Conservation (phyloP, 2,113 vertebrate genomes). For the Rhipidura dahli region DNA sequence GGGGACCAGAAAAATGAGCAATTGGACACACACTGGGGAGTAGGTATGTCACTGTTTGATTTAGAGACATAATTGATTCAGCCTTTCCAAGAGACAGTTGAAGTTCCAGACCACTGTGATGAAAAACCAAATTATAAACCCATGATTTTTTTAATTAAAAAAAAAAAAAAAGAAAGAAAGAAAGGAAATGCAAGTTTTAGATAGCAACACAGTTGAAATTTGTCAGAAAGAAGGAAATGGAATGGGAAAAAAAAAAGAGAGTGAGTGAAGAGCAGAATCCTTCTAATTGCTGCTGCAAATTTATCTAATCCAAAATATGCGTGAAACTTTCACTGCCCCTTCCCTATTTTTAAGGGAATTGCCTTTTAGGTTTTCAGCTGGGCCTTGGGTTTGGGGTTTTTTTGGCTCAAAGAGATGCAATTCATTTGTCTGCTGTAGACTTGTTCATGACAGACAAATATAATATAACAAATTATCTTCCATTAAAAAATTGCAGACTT, state of each 20-base stretch:
- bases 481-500: slow-evolving; percentile 27
- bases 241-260: not conserved
- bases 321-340: not conserved
- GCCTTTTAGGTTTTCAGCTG: not conserved
- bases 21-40: not conserved
- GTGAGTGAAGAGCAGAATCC: not conserved
- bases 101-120: not conserved
- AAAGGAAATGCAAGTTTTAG: not conserved
- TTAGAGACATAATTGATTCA: not conserved
- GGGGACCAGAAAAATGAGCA: not conserved
- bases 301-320: not conserved
- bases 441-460: slow-evolving; percentile 17
- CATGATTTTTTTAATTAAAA: not conserved
- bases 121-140: not conserved
- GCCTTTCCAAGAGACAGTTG: not conserved
- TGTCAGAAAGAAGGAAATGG: not conserved
- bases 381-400: not conserved
- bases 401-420: not conserved
- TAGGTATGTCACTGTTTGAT: not conserved
- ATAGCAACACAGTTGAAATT: not conserved
- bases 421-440: not conserved
- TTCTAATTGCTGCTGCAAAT: not conserved
- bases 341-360: not conserved
- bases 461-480: slow-evolving; percentile 42
- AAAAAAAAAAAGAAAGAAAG: not conserved